Base-by-base conservation (phyloP, 2,113 vertebrate species). In the Thamnophis sirtalis region DNA sequence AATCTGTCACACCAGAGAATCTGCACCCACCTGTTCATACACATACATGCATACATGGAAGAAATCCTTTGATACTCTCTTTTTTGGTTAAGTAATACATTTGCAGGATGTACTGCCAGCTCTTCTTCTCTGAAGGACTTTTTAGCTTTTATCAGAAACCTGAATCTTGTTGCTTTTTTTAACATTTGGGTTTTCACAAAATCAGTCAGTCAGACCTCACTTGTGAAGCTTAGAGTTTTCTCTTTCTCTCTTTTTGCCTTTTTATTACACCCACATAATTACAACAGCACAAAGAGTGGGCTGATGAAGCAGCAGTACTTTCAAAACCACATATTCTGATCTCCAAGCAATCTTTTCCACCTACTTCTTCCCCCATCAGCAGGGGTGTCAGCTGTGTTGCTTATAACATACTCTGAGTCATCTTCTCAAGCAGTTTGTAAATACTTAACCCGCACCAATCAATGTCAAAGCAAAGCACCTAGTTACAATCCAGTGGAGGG, bases 231-330 rank as follows among this genome's bases (percentile, higher is more conserved):
- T 96, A 95, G 91, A 5, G 3, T 3, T 80, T 21, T 38, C 3
- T 73, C 54, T 94, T 93, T 96, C 94, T 94, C 48, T 92, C 87
- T 73, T 43, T 60, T 91, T 5, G 88, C 49, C 73, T 51, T 87
- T 93, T 96, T 96, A 60, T 94, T 96, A 96, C 96, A 96, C 96
- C 97, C 95, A 96, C 97, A 97, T 96, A 96, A 96, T 97, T 96
- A 97, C 96, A 97, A 95, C 95, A 97, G 96, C 95, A 96, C 95
- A 95, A 96, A 95, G 94, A 97, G 96, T 97, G 95, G 97, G 97
- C 94, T 97, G 96, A 94, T 94, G 94, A 97, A 97, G 95, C 92
- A 96, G 96, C 95, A 97, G 95, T 96, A 94, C 95, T 97, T 97
- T 91, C 95, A 97, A 97, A 97, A 96, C 93, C 93, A 95, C 96